Evolutionary conservation across 1,140 invertebrate genomes (phyloP), one percentile per base, ranked within the genome.

Genomic region (Nephotettix cincticeps): DNA sequence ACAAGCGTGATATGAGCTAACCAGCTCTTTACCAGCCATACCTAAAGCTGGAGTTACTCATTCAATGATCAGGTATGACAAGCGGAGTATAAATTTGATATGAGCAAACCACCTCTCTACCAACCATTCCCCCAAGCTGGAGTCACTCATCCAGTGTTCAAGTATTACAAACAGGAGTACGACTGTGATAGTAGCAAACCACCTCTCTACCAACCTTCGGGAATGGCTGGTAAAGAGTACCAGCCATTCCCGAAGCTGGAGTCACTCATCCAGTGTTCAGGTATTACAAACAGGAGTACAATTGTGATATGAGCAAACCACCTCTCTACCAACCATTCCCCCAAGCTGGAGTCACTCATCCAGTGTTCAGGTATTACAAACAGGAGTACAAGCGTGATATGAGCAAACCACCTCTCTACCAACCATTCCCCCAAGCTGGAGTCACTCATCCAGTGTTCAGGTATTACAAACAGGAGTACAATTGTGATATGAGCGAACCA

Each of bases 11-110:
- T 72, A 85, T 87, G 73, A 82, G 86, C n/a, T 75, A 88, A 51
- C 95, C 90, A 86, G 94, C 94, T 0, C 77, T 95, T 0, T 93
- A 88, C 73, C 81, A 95, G 78, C 89, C 93, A 0, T 78, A 94
- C 27, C 83, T 86, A 0, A 96, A 96, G 79, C 71, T 93, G 9
- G 93, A 94, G 80, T 88, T 89, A 1, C 75, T 90, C 30, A 82
- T 88, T 30, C 91, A 95, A 83, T 89, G 86, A n/a, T n/a, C n/a
- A n/a, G n/a, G n/a, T n/a, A n/a, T n/a, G n/a, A n/a, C 0, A 83
- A 82, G 6, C 93, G 77, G 83, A 85, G 13, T 95, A 85, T 77
- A 86, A 92, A 66, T 91, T 89, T 0, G 86, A 93, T 72, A 85
- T 87, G 73, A 82, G 86, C n/a, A 75, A 88, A 51, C 95, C 90